Evolutionary conservation across 2,888 invertebrate genomes (phyloP).

Genomic region (Habroteleia sp.): DNA sequence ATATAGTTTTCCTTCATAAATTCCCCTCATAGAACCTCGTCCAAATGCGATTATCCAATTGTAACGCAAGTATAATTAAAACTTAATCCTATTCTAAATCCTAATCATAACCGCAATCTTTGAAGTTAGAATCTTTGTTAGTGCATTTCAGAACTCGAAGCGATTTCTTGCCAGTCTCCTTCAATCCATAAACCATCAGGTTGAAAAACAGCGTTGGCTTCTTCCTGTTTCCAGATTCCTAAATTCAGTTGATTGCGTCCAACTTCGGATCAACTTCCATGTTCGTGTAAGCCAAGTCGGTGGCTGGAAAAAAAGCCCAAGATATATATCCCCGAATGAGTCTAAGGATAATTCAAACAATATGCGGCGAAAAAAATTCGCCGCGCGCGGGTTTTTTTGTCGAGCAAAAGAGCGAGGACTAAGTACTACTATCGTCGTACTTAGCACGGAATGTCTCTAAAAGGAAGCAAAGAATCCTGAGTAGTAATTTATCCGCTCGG

Average conservation of each 20-base stretch:
- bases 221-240: constrained; percentile 19
- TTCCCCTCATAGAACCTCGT: too few species aligned
- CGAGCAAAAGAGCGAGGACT: constrained; percentile 32
- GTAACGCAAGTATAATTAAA: too few species aligned
- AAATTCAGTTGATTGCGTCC: constrained; percentile 8
- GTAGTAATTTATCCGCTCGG: constrained; percentile 63
- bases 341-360: constrained; percentile 52
- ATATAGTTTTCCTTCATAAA: too few species aligned
- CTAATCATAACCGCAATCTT: too few species aligned
- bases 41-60: too few species aligned
- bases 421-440: constrained; percentile 45
- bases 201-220: constrained; percentile 1
- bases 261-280: constrained; percentile 13
- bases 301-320: constrained; percentile 23
- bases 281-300: constrained; percentile 7
- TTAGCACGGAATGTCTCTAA: constrained; percentile 55
- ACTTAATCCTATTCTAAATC: too few species aligned
- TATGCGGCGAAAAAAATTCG: constrained; percentile 32
- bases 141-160: too few species aligned
- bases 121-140: too few species aligned
- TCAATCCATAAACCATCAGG: constrained; percentile 27
- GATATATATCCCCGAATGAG: constrained; percentile 27
- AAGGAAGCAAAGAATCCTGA: constrained; percentile 57
- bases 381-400: constrained; percentile 27
- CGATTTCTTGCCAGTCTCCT: too few species aligned